phyloP scores from a whole-genome alignment of 2,888 invertebrate genomes.

The Euspilapteryx auroguttella region DNA sequence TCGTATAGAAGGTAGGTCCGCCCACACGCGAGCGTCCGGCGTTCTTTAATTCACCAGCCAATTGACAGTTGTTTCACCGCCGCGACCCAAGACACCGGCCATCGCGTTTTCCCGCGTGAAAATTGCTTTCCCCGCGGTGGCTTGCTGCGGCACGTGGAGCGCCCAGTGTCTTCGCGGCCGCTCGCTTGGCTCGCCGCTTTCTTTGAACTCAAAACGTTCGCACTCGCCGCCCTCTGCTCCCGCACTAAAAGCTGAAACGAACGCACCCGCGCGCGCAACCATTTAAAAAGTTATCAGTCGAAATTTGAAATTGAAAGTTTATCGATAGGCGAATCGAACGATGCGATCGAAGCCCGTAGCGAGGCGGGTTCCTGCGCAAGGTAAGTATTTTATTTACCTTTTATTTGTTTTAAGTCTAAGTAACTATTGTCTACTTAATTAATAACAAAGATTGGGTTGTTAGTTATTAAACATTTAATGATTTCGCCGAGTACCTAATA shows the following conservation, averaged over 20 bases:
- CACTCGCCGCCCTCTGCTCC: slow-evolving; percentile 34
- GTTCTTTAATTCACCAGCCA: slow-evolving; percentile 5
- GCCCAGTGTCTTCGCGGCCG: slow-evolving; percentile 55
- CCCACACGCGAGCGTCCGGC: slow-evolving; percentile 1
- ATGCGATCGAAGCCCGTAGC: slow-evolving; percentile 76
- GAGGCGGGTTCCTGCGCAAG: slow-evolving; percentile 69
- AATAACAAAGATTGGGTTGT: not conserved
- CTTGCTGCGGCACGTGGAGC: slow-evolving; percentile 40
- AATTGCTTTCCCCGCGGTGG: slow-evolving; percentile 53
- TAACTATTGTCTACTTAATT: not conserved
- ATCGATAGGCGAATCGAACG: slow-evolving; percentile 25
- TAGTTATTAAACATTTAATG: too few relatives aligned
- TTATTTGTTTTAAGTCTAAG: not conserved
- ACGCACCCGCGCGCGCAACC: slow-evolving; percentile 15
- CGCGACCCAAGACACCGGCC: slow-evolving; percentile 44
- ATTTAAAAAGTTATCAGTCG: slow-evolving; percentile 13
- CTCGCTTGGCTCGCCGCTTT: slow-evolving; percentile 49
- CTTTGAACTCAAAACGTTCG: slow-evolving; percentile 17
- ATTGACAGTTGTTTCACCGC: slow-evolving; percentile 39
- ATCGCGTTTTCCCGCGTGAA: slow-evolving; percentile 55
- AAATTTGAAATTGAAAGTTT: slow-evolving; percentile 10
- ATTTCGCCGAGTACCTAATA: too few relatives aligned
- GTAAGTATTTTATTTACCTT: slow-evolving; percentile 34
- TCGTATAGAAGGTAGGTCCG: too few relatives aligned
- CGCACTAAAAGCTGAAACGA: slow-evolving; percentile 29